Evolutionary conservation across 2,113 vertebrate species (phyloP), one percentile per base, ranked within the genome.

Genomic region (Egretta garzetta): DNA sequence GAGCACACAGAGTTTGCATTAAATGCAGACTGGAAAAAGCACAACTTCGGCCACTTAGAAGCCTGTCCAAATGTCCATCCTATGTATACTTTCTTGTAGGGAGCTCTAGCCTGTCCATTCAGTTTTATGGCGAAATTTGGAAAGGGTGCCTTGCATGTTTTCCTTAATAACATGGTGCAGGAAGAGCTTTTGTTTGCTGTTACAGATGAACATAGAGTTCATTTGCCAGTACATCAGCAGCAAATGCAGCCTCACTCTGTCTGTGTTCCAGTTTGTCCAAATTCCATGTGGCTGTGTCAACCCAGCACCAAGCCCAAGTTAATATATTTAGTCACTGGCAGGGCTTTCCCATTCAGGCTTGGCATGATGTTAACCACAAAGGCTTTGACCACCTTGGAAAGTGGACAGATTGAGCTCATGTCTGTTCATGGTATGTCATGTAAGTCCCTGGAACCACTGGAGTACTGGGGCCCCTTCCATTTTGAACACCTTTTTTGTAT

Each of bases 301-400:
- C 28, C 22, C 62, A 88, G 70, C 90, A 94, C 58, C 71, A 76
- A 93, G 84, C 83, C 85, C 84, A 90, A 62, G 70, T 66, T 82
- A 49, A 82, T 96, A 60, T 80, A 90, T 93, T 95, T 82, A 95
- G 89, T 84, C 55, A 52, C 66, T 91, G 77, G 62, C 93, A 93
- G 66, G 41, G 70, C 30, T 95, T 96, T 90, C 62, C 77, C 53
- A 13, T 82, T 82, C 43, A 49, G 77, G 55, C 66, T 82, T 94
- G 90, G 87, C 92, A 82, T 87, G 58, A 17, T 81, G 68, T 74
- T 94, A 93, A 72, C 68, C 86, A 93, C 47, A 74, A 87, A 87
- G 70, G 77, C 39, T 85, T 94, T 80, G 84, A 63, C 89, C 87
- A 75, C 77, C 49, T 75, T 95, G 93, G 73, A 75, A 95, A 95